Evolutionary conservation across 2,888 invertebrate species (phyloP).

Genomic region (Labia minor): DNA sequence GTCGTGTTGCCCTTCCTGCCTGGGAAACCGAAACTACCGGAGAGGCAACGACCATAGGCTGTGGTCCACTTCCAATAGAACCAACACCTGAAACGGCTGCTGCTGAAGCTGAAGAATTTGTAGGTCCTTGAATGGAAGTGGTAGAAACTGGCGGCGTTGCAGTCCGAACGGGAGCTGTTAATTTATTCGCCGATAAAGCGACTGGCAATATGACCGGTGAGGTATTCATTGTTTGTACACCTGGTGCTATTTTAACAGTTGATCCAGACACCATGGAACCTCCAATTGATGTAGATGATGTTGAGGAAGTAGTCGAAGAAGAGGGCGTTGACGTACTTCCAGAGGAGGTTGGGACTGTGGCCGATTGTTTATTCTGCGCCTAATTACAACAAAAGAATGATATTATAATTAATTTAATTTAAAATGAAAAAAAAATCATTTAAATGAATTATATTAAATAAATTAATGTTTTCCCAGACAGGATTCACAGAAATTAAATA

Average conservation of each 20-base stretch:
- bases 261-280: background rate
- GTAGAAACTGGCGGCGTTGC: conserved; percentile 17
- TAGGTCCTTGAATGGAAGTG: conserved; percentile 14
- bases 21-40: conserved; percentile 22
- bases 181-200: background rate
- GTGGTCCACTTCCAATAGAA: background rate
- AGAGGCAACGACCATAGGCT: background rate
- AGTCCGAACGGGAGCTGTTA: background rate
- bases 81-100: conserved; percentile 13
- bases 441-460: too few species aligned
- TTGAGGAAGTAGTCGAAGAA: background rate
- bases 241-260: background rate
- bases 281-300: background rate
- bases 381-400: too few species aligned
- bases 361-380: conserved; percentile 3
- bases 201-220: background rate
- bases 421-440: too few species aligned
- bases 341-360: background rate
- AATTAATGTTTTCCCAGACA: too few species aligned
- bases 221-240: background rate
- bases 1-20: conserved; percentile 18
- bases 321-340: background rate
- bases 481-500: conserved; percentile 8
- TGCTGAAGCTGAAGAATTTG: background rate
- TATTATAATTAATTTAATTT: too few species aligned